Base-by-base conservation (phyloP, 2,113 vertebrate genomes). In the Xiphophorus maculatus region DNA sequence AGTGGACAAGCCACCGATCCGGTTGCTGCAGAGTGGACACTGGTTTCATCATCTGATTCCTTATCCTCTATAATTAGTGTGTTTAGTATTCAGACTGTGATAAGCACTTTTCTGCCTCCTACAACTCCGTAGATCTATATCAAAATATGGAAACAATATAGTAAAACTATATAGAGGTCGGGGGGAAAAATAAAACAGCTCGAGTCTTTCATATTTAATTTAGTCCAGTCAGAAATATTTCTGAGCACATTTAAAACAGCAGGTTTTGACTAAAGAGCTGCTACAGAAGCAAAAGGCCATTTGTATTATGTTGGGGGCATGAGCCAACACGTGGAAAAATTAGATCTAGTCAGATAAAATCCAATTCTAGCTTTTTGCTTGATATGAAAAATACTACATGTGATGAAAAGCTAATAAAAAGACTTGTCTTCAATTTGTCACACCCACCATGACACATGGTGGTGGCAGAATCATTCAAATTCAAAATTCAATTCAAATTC, bases 11-110 rank as follows among this genome's bases (percentile, higher is more conserved):
- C 85, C 87, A 71, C 22, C 10, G 17, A 70, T 85, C 76, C 30
- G 7, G 64, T 91, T 91, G 83, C 85, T 86, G 48, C 62, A 25
- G 11, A 40, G 71, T 75, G 63, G 71, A 69, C 81, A 70, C 76
- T 19, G 3, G 66, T 92, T 88, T 87, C 88, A 93, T 89, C 88
- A 91, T 83, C 64, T 84, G 67, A n/a, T 51, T 73, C 25, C 1
- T 65, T 80, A 58, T 79, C 37, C 17, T 71, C 73, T 79, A 84
- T 75, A 77, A 71, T 83, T 79, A 83, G 78, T 65, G 3, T 62
- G 30, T 64, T 63, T 44, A 67, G 11, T 68, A 54, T 71, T 65
- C 73, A 66, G 5, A 83, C 19, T 62, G n/a, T 61, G 28, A 42
- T 30, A 44, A 17, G 8, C 15, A 79, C 7, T 62, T 83, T 84